Conservation (phyloP, 2,888 invertebrate species). For the Mylabris sibirica region DNA sequence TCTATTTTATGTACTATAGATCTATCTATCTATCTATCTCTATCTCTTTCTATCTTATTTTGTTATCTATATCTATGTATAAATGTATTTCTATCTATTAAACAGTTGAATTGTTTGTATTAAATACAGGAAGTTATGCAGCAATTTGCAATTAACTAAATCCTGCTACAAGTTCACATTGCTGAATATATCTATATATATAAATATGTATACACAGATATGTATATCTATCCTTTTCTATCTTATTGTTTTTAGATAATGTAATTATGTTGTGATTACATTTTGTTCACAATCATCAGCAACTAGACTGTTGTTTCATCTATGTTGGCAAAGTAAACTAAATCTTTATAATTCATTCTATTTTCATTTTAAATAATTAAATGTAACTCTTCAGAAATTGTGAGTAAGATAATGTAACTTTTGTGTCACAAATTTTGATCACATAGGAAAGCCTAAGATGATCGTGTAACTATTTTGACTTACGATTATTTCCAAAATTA, state of each 20-base stretch:
- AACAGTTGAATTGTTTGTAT: background rate
- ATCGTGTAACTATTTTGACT: no score
- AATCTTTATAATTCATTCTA: no score
- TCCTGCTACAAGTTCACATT: background rate
- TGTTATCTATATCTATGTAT: background rate
- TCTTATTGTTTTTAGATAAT: background rate
- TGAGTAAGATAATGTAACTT: no score
- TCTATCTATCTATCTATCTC: background rate
- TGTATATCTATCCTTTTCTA: background rate
- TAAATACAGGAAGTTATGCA: background rate
- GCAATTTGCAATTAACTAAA: background rate
- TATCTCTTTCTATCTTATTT: background rate
- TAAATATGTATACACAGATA: no score
- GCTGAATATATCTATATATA: no score
- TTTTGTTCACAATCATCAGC: background rate
- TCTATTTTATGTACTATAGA: background rate
- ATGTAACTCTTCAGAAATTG: no score
- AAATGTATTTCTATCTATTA: background rate
- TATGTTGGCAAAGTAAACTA: no score
- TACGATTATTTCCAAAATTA: no score
- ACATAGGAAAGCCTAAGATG: no score
- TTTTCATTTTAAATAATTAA: no score
- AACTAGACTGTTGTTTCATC: background rate
- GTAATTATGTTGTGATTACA: background rate
- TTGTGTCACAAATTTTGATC: no score